Percentiles rank a stretch among this genome's conserved stretches.
These are phyloP conservation scores for Euwallacea similis DNA, from an alignment of 1,140 invertebrate genomes.

Conservation along the genomic window DNA sequence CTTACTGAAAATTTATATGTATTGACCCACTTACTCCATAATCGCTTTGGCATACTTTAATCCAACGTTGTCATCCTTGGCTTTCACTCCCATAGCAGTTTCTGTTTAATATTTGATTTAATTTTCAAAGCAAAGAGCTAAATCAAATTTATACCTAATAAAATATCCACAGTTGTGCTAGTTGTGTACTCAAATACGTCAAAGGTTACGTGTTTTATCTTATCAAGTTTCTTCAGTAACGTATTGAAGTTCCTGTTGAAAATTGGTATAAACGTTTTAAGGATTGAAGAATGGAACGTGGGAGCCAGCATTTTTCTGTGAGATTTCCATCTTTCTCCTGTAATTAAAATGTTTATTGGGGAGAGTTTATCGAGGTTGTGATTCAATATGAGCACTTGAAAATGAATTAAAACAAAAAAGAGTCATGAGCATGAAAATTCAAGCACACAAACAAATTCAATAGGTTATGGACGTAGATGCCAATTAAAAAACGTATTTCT, in stretches of 20 bases:
- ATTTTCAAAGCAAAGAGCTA: not conserved
- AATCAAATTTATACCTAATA: conserved; percentile 34
- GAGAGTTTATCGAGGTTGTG: no score
- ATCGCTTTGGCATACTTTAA: conserved; percentile 81
- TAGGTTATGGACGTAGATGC: no score
- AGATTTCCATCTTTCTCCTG: conserved; percentile 76
- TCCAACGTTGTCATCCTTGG: conserved; percentile 70
- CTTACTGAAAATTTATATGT: conserved; percentile 1
- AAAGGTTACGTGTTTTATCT: conserved; percentile 67
- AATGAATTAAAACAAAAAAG: no score
- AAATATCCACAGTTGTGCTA: conserved; percentile 74
- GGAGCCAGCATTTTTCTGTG: conserved; percentile 90
- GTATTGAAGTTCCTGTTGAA: conserved; percentile 83
- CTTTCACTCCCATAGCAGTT: conserved; percentile 81
- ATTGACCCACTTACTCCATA: conserved; percentile 61
- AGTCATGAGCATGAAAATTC: no score
- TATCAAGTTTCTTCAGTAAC: conserved; percentile 68
- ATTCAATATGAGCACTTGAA: no score
- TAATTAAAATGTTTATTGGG: conserved; percentile 3
- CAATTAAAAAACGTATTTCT: no score
- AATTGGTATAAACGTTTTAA: conserved; percentile 84
- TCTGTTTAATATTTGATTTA: conserved; percentile 54
- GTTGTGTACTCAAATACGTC: conserved; percentile 85
- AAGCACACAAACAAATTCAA: no score
- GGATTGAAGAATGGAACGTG: conserved; percentile 88